phyloP scores from a whole-genome alignment of 2,113 vertebrate species.

The Phocoena phocoena region DNA sequence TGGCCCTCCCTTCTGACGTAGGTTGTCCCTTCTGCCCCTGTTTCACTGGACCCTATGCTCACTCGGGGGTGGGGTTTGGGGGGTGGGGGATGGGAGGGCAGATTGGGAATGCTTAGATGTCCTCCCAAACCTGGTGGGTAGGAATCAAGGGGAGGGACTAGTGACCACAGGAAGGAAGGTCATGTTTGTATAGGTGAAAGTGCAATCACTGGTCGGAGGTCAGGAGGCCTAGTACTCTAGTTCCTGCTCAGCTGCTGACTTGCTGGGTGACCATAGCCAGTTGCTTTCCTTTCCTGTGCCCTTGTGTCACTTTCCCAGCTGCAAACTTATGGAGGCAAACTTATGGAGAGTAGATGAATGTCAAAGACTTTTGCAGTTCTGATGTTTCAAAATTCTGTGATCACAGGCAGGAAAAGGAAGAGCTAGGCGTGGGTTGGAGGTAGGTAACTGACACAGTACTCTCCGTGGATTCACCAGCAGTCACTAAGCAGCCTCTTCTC shows the following conservation, averaged over 20 bases:
- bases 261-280: neutral
- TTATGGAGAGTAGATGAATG: neutral
- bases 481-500: constrained; percentile 56
- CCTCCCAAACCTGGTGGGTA: neutral
- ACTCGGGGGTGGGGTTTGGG: neutral
- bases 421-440: constrained; percentile 16
- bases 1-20: neutral
- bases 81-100: neutral
- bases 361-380: constrained; percentile 43
- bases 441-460: neutral
- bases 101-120: neutral
- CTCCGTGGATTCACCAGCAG: neutral
- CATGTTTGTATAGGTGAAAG: neutral
- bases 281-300: constrained; percentile 33
- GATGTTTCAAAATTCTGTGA: constrained; percentile 41
- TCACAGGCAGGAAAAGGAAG: constrained; percentile 32
- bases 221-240: neutral
- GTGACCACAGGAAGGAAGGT: neutral
- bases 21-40: neutral
- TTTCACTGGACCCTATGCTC: neutral
- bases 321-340: neutral
- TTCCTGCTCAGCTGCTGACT: neutral
- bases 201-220: neutral
- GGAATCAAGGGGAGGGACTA: neutral
- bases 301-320: constrained; percentile 31